Conservation (phyloP, 2,797 vertebrate species). For the Graptemys geographica region DNA sequence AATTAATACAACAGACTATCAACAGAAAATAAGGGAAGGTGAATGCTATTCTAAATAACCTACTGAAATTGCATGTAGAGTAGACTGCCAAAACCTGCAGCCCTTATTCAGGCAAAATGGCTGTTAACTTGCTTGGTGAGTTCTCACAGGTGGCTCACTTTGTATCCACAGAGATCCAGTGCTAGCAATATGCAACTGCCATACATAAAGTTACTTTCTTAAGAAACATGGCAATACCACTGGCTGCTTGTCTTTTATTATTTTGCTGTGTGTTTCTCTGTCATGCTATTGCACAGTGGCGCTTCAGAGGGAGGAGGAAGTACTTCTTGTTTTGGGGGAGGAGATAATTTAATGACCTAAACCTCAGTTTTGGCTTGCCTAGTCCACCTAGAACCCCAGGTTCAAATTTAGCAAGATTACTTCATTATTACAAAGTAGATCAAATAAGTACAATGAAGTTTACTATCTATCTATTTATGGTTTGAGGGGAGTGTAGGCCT, state of each 20-base stretch:
- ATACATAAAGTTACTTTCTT: fast-evolving
- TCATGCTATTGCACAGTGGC: fast-evolving
- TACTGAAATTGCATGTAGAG: background rate
- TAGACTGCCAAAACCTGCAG: background rate
- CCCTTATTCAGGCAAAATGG: background rate
- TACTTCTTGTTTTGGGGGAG: background rate
- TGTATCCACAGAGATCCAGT: fast-evolving
- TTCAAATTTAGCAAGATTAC: background rate
- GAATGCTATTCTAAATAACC: background rate
- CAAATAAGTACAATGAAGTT: background rate
- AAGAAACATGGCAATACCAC: background rate
- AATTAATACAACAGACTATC: background rate
- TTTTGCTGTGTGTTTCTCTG: background rate
- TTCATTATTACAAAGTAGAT: fast-evolving
- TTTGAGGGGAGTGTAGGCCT: background rate
- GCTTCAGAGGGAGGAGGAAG: background rate
- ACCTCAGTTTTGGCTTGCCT: fast-evolving
- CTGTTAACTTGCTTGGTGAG: fast-evolving
- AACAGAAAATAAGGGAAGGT: background rate
- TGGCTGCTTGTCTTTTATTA: no score
- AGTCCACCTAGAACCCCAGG: fast-evolving
- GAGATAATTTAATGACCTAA: fast-evolving
- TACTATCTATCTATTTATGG: fast-evolving
- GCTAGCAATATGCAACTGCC: background rate
- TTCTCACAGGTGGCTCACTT: fast-evolving